Conservation (phyloP, 2,797 vertebrate genomes). For the Notoglanidium macrostoma region DNA sequence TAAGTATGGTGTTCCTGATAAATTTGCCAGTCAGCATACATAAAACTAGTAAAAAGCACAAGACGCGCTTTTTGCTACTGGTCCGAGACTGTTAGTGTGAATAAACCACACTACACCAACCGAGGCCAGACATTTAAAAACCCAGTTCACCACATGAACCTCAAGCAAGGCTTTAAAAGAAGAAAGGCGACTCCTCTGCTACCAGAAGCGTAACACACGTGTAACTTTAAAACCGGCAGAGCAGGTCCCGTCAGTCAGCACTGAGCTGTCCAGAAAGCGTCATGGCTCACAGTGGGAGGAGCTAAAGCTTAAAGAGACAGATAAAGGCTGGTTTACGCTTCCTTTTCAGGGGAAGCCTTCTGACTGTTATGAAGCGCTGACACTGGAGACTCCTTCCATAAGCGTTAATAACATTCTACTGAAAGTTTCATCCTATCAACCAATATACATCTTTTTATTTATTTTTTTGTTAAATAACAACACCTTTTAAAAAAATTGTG, state of each 20-base stretch:
- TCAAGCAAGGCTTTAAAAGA: not conserved
- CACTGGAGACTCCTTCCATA: not conserved
- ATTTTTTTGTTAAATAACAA: not conserved
- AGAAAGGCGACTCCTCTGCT: not conserved
- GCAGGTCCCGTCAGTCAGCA: not conserved
- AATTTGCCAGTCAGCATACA: too few relatives aligned
- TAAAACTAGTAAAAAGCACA: too few relatives aligned
- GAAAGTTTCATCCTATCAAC: not conserved
- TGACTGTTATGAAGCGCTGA: not conserved
- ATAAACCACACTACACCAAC: not conserved
- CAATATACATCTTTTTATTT: not conserved
- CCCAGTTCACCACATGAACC: not conserved
- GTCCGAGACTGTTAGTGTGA: not conserved
- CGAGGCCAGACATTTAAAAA: not conserved
- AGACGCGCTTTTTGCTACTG: not conserved
- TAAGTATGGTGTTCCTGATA: too few relatives aligned
- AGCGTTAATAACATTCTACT: not conserved
- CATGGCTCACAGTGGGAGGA: not conserved
- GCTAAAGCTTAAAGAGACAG: not conserved
- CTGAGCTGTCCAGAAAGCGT: not conserved
- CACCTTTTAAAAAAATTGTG: not conserved
- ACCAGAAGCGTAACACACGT: not conserved
- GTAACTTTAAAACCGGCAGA: constrained; percentile 24
- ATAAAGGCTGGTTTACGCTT: not conserved
- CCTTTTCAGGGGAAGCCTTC: not conserved